Conservation (phyloP, 2,888 invertebrate species). For the Podabrus alpinus region DNA sequence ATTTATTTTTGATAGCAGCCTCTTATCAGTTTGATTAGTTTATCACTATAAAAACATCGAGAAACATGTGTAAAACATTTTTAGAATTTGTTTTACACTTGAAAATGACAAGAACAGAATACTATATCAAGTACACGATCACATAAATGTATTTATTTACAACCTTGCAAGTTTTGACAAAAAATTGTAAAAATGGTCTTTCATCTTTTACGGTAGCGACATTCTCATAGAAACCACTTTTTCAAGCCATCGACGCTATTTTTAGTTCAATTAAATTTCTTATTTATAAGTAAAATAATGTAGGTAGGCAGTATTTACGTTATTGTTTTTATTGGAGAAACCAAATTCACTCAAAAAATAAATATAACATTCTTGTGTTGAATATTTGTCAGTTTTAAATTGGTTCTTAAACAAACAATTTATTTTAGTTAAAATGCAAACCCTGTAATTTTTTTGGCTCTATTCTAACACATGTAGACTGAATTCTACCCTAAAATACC, state of each 20-base stretch:
- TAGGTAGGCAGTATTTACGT: not conserved
- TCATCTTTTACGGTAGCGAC: not conserved
- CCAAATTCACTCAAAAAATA: not conserved
- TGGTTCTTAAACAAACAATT: not conserved
- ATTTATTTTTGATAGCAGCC: constrained; percentile 29
- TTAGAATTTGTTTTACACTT: constrained; percentile 26
- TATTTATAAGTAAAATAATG: not conserved
- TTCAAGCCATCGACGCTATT: not conserved
- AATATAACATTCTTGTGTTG: not conserved
- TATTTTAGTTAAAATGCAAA: constrained; percentile 6
- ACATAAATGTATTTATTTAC: constrained; percentile 22
- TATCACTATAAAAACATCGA: constrained; percentile 53
- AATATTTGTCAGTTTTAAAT: not conserved
- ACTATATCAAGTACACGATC: constrained; percentile 1
- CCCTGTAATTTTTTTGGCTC: constrained; percentile 14
- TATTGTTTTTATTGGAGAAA: not conserved
- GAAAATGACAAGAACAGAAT: constrained; percentile 19
- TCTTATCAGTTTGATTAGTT: constrained; percentile 51
- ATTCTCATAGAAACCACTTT: not conserved
- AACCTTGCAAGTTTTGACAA: constrained; percentile 14
- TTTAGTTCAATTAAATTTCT: not conserved
- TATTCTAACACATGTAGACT: constrained; percentile 18
- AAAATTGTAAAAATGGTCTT: not conserved
- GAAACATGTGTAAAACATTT: constrained; percentile 53
- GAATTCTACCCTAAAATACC: constrained; percentile 16